Base-by-base conservation (phyloP, 2,113 vertebrate genomes). In the Circaetus gallicus region DNA sequence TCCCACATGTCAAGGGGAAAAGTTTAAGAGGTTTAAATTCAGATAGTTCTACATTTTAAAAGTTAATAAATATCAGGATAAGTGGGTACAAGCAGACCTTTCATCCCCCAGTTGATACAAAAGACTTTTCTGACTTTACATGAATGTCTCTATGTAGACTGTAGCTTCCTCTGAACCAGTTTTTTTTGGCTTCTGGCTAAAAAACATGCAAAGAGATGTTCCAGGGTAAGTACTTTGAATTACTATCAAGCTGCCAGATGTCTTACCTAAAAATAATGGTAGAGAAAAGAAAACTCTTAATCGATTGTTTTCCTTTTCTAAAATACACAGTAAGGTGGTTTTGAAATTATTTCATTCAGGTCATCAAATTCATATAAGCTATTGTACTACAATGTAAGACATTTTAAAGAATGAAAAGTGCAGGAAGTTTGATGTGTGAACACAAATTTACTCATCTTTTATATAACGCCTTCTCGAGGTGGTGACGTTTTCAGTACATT, bases 401-500 rank as follows among this genome's bases (percentile, higher is more conserved):
- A 59, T 89, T 95, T 95, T 69, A 76, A 90, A 94, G 94, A 81
- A 81, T 80, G 63, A 96, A 91, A 93, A 82, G 61, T 92, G 70
- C 93, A 77, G 59, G 91, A 97, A 97, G 83, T 73, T 95, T 93
- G 95, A 91, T 86, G 58, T 3, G 11, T 69, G 49, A 79, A 80
- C 49, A 40, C 82, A 62, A 96, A 96, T 78, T 90, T 81, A 95
- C 52, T 95, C 58, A 71, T 92, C 78, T 89, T 94, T 90, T 95
- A 80, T 93, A 69, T 77, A 93, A 88, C 92, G 78, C 61, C 40
- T 90, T 94, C 95, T 92, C 87, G 72, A 97, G 84, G 80, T 97
- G 70, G 78, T 96, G 96, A 93, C 25, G 38, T 97, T 97, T 97
- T 96, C 90, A 89, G 97, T 93, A 91, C 88, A 77, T 97, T 97